These are phyloP conservation scores for Esox masquinongy DNA, from an alignment of 2,797 vertebrate genomes.

Conservation along the genomic window DNA sequence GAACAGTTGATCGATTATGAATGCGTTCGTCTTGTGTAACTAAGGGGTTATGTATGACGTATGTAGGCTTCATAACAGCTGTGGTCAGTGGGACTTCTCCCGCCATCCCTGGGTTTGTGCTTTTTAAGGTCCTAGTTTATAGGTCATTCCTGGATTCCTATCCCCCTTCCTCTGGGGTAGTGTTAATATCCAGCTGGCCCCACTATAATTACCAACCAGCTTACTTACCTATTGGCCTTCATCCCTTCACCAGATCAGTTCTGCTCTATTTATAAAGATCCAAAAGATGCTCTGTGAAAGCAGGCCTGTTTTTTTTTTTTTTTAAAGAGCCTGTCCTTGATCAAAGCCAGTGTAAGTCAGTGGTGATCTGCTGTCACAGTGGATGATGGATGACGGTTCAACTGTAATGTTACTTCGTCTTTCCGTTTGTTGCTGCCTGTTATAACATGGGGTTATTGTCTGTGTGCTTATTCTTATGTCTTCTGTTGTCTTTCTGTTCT, in stretches of 20 bases:
- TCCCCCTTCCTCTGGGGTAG: conserved; percentile 33
- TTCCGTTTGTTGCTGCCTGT: background rate
- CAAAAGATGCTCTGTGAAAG: conserved; percentile 50
- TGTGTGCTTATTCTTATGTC: conserved; percentile 2
- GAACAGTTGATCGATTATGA: conserved; percentile 21
- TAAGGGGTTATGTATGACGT: conserved; percentile 40
- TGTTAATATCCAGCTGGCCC: conserved; percentile 69
- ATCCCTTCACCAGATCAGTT: conserved; percentile 38
- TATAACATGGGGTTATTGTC: conserved; percentile 6
- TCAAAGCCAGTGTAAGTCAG: conserved; percentile 49
- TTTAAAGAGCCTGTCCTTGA: conserved; percentile 50
- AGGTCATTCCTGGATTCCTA: conserved; percentile 41
- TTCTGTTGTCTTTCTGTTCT: background rate
- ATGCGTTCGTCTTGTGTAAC: conserved; percentile 42
- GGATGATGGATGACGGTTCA: conserved; percentile 25
- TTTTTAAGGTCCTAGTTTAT: conserved; percentile 30
- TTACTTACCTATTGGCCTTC: conserved; percentile 52
- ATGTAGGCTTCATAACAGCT: conserved; percentile 54
- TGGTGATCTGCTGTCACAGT: conserved; percentile 44
- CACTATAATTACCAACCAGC: conserved; percentile 52
- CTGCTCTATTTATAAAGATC: conserved; percentile 63
- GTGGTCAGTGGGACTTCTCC: conserved; percentile 45
- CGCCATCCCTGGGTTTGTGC: conserved; percentile 11
- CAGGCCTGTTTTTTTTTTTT: conserved; percentile 32
- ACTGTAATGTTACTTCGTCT: conserved; percentile 23